Conservation (phyloP, 2,888 invertebrate species). For the Tetropium fuscum region DNA sequence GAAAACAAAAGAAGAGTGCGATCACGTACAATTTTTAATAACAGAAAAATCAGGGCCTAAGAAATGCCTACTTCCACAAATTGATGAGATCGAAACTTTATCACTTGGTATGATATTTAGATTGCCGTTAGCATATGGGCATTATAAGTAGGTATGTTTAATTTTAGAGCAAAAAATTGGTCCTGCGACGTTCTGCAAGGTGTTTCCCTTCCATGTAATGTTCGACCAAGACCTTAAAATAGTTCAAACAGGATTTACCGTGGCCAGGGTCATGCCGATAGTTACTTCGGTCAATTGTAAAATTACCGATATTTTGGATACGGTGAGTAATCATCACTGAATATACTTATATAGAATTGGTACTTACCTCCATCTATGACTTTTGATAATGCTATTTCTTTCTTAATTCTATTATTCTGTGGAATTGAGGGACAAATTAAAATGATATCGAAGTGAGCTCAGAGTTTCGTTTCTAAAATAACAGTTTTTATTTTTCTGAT, state of each 20-base stretch:
- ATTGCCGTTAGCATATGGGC: not conserved
- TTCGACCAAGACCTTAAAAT: conserved; percentile 90
- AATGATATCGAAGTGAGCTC: too few relatives aligned
- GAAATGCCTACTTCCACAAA: conserved; percentile 75
- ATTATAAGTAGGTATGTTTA: not conserved
- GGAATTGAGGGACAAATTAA: too few relatives aligned
- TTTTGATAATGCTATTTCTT: too few relatives aligned
- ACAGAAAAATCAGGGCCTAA: conserved; percentile 82
- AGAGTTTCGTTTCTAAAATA: too few relatives aligned
- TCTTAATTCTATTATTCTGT: too few relatives aligned
- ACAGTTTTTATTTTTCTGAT: too few relatives aligned
- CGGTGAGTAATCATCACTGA: conserved; percentile 69
- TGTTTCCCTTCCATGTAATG: conserved; percentile 97
- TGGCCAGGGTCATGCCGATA: conserved; percentile 86
- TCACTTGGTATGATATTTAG: conserved; percentile 77
- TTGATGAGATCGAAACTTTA: conserved; percentile 78
- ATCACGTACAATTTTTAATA: conserved; percentile 93
- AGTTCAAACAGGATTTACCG: conserved; percentile 90
- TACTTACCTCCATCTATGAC: too few relatives aligned
- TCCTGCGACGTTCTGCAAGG: conserved; percentile 91
- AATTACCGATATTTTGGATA: conserved; percentile 85
- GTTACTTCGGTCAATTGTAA: conserved; percentile 76
- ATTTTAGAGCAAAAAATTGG: conserved; percentile 87
- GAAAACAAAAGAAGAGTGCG: conserved; percentile 88
- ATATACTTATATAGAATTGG: too few relatives aligned